Evolutionary conservation across 2,113 vertebrate species (phyloP).

Genomic region (Crocuta crocuta): DNA sequence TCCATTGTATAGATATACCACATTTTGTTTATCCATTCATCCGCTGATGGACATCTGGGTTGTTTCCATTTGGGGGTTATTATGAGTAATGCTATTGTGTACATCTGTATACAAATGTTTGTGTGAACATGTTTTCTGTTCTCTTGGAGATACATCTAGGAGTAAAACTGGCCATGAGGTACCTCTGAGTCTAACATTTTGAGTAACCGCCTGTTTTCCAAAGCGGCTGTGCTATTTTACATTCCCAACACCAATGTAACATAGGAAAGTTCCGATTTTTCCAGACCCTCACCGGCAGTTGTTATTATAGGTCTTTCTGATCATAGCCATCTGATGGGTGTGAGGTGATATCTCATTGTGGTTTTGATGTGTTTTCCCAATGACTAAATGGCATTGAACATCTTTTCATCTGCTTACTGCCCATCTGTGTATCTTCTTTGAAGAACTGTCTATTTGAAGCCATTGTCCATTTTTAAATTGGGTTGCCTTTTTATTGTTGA

Average conservation of each 20-base stretch:
- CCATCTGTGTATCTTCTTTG: neutral
- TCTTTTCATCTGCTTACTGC: slow-evolving; percentile 5
- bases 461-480: slow-evolving; percentile 14
- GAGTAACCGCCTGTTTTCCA: slow-evolving; percentile 36
- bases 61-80: neutral
- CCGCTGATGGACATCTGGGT: neutral
- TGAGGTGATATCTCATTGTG: neutral
- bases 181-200: neutral
- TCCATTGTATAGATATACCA: neutral
- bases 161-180: neutral
- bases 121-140: neutral
- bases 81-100: neutral
- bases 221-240: neutral
- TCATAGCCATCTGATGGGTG: neutral
- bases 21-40: slow-evolving; percentile 3
- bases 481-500: neutral
- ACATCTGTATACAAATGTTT: neutral
- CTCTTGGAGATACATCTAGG: neutral
- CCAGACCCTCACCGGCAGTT: neutral
- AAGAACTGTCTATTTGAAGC: slow-evolving; percentile 37
- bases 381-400: neutral
- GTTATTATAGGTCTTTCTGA: neutral
- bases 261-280: neutral
- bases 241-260: neutral
- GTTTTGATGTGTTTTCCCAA: slow-evolving; percentile 19